Evolutionary conservation across 1,140 invertebrate genomes (phyloP), one percentile per base, ranked within the genome.

Genomic region (Lordiphosa clarofinis): DNA sequence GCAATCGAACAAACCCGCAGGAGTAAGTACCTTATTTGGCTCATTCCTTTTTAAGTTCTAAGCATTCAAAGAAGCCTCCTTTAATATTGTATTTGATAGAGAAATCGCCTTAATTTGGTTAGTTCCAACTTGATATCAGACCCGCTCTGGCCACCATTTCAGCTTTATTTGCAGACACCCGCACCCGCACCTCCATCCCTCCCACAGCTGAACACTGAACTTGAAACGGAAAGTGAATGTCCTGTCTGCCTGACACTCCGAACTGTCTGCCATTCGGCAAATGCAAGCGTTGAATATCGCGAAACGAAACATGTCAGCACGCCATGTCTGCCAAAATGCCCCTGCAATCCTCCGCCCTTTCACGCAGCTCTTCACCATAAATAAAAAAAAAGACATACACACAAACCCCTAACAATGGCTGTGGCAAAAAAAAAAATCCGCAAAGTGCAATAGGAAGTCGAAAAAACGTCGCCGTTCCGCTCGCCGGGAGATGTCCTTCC

Each of bases 201-300:
- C 28, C 28, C 28, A 31, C 24, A 4, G 24, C 24, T 28, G 24
- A 28, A 28, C 24, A 28, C 28, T 84, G 78, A 82, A 82, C 78
- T 82, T 82, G 78, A 84, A 82, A 82, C 78, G 78, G 78, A 82
- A 82, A 82, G 78, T 82, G 78, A 82, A 84, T 82, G 78, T 82
- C 78, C 78, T 84, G 75, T 72, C 71, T 67, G 78, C 73, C 73
- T 73, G 78, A 73, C 78, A 82, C 76, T 82, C 64, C 47, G 31
- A 73, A 57, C 69, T 56, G 78, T 78, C 78, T 84, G 78, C 60
- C 40, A 57, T 56, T 66, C 56, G 65, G 56, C 56, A 44, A 63
- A 58, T 81, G 70, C 75, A 74, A 57, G 59, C 56, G 39, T 42
- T 62, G 62, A 70, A 64, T 50, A 3, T 59, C 61, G 67, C 61